Base-by-base conservation (phyloP, 2,797 vertebrate species). In the Eulemur albifrons region DNA sequence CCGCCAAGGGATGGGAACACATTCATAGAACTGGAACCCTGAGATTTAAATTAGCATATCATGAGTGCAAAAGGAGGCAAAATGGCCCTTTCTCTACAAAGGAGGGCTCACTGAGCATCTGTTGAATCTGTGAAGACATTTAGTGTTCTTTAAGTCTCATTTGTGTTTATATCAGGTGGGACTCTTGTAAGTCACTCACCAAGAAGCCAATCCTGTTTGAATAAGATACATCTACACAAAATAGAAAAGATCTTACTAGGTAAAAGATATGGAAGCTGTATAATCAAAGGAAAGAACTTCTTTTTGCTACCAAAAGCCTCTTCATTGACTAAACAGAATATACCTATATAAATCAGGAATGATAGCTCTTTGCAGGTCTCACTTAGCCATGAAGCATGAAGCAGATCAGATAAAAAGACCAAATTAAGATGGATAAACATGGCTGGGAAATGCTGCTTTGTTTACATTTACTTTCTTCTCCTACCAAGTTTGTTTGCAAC, bases 401-500 rank as follows among this genome's bases (percentile, higher is more conserved):
- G 95, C 63, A 17, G 17, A 79, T 61, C 45, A 52, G 77, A 97
- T 72, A 83, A 95, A 96, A 67, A 94, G 69, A 70, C 40, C 92
- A 98, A 96, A 98, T 97, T 69, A 96, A 97, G 87, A 96, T 52
- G 50, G 75, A 94, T 88, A 87, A 95, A 96, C 94, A 82, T 2
- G 4, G 57, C 89, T 97, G n/a, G 21, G 59, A 98, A 98, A 89
- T 10, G 50, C 67, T 88, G 70, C 30, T 30, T 18, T 97, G 93
- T 96, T 98, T 97, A 96, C 84, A 94, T 93, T 92, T 95, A 96
- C 90, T 97, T 97, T 97, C 96, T 97, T 97, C 96, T 98, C 97
- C 75, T 92, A 97, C 80, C 95, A 98, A 98, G 98, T 98, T 98
- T 98, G 97, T 98, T 97, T 98, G 96, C 97, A 98, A 97, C 97